Conservation (phyloP, 2,888 invertebrate species). For the Julus scanicus region DNA sequence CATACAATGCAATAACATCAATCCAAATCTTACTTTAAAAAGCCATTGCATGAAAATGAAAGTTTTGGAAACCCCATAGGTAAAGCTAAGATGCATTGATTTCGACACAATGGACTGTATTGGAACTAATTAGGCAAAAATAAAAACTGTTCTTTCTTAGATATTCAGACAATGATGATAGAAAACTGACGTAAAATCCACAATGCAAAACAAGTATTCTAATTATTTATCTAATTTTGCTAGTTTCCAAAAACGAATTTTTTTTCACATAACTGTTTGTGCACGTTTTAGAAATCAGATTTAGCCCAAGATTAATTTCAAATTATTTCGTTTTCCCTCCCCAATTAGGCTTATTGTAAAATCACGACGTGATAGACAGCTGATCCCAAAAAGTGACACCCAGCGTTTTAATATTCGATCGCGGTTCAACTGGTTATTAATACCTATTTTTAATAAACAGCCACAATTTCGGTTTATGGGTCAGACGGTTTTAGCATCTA, state of each 20-base stretch:
- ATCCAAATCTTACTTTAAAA: neutral
- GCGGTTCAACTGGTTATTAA: slow-evolving; percentile 30
- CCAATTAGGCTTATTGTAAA: slow-evolving; percentile 43
- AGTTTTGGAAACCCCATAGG: neutral
- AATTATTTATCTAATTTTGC: neutral
- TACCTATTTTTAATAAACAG: slow-evolving; percentile 37
- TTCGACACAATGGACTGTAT: neutral
- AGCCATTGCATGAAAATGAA: neutral
- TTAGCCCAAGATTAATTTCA: slow-evolving; percentile 12
- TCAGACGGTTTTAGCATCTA: slow-evolving; percentile 43
- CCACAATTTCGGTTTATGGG: slow-evolving; percentile 41
- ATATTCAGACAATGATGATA: neutral
- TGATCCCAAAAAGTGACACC: slow-evolving; percentile 34
- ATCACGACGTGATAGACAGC: slow-evolving; percentile 4
- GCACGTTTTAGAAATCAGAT: slow-evolving; percentile 14
- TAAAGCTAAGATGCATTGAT: neutral
- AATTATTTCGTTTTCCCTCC: slow-evolving; percentile 41
- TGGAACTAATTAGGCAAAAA: neutral
- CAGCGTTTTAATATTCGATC: neutral
- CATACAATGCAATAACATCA: neutral
- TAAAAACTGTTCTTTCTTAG: neutral
- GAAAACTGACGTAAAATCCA: neutral
- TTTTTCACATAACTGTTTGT: neutral
- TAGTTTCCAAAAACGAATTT: neutral
- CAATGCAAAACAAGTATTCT: neutral